Evolutionary conservation across 2,113 vertebrate species (phyloP).

Genomic region (Sylvietta virens): DNA sequence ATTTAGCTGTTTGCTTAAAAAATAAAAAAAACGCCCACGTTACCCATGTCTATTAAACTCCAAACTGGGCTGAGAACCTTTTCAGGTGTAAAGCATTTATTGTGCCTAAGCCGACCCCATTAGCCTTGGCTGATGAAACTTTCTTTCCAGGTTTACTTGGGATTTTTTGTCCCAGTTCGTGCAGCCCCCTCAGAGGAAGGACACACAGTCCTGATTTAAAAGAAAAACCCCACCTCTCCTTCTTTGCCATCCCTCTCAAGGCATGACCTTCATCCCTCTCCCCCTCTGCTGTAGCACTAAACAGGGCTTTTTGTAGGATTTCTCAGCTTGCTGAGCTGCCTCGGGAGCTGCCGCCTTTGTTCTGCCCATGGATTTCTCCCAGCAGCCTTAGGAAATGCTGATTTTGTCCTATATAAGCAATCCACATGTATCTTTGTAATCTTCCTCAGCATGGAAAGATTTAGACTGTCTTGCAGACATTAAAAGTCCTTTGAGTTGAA

Average conservation of each 20-base stretch:
- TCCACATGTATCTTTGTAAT: background rate
- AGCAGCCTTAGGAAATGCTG: background rate
- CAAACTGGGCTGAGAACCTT: background rate
- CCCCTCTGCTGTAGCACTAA: background rate
- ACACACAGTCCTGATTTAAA: background rate
- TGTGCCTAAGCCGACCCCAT: background rate
- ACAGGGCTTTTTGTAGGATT: background rate
- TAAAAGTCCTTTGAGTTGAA: background rate
- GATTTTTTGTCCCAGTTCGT: background rate
- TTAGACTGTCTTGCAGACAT: background rate
- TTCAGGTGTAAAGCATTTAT: background rate
- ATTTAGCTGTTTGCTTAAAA: background rate
- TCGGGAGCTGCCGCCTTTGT: background rate
- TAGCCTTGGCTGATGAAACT: background rate
- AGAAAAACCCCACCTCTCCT: background rate
- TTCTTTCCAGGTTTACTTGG: background rate
- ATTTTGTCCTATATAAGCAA: background rate
- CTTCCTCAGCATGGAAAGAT: background rate
- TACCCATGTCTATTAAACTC: background rate
- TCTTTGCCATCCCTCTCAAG: background rate
- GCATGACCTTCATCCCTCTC: background rate
- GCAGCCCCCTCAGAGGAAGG: background rate
- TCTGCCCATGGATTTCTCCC: background rate
- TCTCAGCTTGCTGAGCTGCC: background rate
- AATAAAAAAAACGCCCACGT: background rate